phyloP scores from a whole-genome alignment of 2,797 vertebrate genomes.

The Pagetopsis macropterus region DNA sequence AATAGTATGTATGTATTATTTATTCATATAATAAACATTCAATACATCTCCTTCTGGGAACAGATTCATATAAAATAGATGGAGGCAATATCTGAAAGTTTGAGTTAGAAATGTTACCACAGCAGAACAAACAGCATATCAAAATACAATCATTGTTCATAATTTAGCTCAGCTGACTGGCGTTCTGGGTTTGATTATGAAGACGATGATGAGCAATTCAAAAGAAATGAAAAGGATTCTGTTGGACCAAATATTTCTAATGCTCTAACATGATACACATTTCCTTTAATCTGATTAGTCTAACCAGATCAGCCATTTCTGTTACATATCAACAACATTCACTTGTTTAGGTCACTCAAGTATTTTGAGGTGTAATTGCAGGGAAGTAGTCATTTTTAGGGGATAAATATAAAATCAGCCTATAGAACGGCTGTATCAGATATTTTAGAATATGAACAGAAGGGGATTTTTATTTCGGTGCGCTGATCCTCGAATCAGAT shows the following conservation, averaged over 20 bases:
- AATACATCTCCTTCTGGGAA: slow-evolving; percentile 51
- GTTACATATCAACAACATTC: not conserved
- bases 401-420: not conserved
- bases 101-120: slow-evolving; percentile 76
- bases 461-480: not conserved
- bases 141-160: slow-evolving; percentile 78
- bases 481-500: too few species aligned
- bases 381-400: not conserved
- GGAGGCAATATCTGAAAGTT: slow-evolving; percentile 47
- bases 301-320: slow-evolving; percentile 16
- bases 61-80: slow-evolving; percentile 50
- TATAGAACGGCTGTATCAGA: not conserved
- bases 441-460: not conserved
- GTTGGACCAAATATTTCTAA: slow-evolving; percentile 13
- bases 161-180: slow-evolving; percentile 50
- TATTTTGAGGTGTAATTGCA: not conserved
- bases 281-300: slow-evolving; percentile 12
- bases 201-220: slow-evolving; percentile 29
- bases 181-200: slow-evolving; percentile 39
- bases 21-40: slow-evolving; percentile 65
- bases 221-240: slow-evolving; percentile 51
- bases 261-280: not conserved
- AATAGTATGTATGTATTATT: slow-evolving; percentile 35
- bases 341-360: slow-evolving; percentile 13
- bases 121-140: slow-evolving; percentile 67